Base-by-base conservation (phyloP, 2,113 vertebrate genomes). In the Herpailurus yagouaroundi region DNA sequence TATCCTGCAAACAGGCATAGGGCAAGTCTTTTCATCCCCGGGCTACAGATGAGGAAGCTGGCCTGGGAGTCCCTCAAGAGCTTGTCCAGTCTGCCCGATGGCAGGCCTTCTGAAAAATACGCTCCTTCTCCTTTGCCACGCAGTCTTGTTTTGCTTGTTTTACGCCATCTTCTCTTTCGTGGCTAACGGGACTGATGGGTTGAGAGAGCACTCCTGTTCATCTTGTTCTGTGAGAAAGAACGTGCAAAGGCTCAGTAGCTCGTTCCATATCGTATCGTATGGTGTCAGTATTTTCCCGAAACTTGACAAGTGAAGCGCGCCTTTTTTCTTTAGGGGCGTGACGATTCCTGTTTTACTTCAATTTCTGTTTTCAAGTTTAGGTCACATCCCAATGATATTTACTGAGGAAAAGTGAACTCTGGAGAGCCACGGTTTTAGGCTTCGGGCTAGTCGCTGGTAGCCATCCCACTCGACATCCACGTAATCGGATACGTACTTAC, bases 311-410 rank as follows among this genome's bases (percentile, higher is more conserved):
- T 36, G 48, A 52, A 69, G 15, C 27, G 15, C 1, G 15, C 5
- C 60, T 82, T 94, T 92, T 74, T 71, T 36, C 45, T 81, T 71
- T 10, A 68, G 33, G 29, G 73, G 7, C 1, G 41, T 52, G 38
- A 33, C 38, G 73, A 86, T 36, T 82, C 25, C 63, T 83, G 45
- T 18, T 57, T 83, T 45, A 31, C 11, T 80, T 29, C 31, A 57
- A 12, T 68, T 81, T 52, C 64, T 23, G n/a, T 76, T 64, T 96
- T 96, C 85, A 63, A 55, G 85, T 91, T 97, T 41, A 84, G 57
- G 92, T 94, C 57, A 69, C 5, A 45, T 66, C 79, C 23, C 31
- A 87, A 21, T 79, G 57, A 21, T 71, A 64, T 89, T 92, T 83
- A 45, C 50, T n/a, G 38, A 87, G 52, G 57, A 84, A 52, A 92